Percentiles rank a stretch among this genome's conserved stretches.
Conservation (phyloP, 2,797 vertebrate species). For the Acrossocheilus fasciatus region DNA sequence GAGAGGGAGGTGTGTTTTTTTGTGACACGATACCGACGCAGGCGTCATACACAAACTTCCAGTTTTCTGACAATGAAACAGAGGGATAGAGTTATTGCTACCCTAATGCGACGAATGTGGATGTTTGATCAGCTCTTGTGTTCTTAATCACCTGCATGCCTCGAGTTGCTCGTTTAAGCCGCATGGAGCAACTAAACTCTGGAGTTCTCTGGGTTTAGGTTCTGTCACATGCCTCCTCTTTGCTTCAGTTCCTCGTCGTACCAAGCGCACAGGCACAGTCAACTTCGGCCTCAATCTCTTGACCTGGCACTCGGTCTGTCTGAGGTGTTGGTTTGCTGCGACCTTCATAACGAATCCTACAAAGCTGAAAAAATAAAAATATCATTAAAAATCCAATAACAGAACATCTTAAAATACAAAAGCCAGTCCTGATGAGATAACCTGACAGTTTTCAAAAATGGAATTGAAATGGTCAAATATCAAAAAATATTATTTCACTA, state of each 20-base stretch:
- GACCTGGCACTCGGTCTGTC: constrained; percentile 54
- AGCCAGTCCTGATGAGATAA: not conserved
- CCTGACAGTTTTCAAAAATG: not conserved
- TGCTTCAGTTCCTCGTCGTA: constrained; percentile 77
- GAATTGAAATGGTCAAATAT: not conserved
- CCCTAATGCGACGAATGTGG: not conserved
- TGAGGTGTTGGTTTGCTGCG: not conserved
- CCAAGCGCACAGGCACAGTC: constrained; percentile 75
- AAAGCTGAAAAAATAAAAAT: not conserved
- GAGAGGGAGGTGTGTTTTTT: constrained; percentile 60
- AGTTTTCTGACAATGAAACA: not conserved
- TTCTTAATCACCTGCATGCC: constrained; percentile 74
- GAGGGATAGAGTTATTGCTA: constrained; percentile 4
- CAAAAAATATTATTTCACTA: not conserved
- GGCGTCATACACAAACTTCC: constrained; percentile 56
- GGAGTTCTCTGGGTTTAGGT: constrained; percentile 75
- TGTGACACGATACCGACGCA: constrained; percentile 71
- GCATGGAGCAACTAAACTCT: constrained; percentile 59
- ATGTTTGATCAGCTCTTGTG: constrained; percentile 35
- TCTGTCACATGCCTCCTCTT: constrained; percentile 90
- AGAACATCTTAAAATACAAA: not conserved
- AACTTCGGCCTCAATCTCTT: constrained; percentile 76
- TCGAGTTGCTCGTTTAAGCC: constrained; percentile 78
- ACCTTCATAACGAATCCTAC: not conserved
- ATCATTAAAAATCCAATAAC: not conserved